These are phyloP conservation scores for Lacerta agilis DNA, from an alignment of 2,797 vertebrate genomes.

Conservation along the genomic window DNA sequence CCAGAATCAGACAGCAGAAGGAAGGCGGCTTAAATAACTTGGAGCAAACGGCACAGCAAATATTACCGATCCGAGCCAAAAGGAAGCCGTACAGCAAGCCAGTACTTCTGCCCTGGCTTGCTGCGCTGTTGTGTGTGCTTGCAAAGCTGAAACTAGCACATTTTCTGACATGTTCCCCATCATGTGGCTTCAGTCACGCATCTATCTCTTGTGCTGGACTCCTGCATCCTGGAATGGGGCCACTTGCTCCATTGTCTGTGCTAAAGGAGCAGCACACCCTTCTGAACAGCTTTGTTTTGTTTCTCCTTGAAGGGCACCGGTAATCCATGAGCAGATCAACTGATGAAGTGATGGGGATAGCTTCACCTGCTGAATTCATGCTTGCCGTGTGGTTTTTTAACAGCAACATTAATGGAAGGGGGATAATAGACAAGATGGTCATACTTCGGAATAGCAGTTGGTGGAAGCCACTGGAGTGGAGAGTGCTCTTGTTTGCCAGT, in stretches of 20 bases:
- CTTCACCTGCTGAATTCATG: neutral
- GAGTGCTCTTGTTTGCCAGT: no score
- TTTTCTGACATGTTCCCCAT: neutral
- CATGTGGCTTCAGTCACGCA: neutral
- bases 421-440: neutral
- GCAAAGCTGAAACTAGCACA: constrained; percentile 4
- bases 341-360: neutral
- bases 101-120: neutral
- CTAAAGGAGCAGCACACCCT: neutral
- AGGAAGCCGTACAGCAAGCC: neutral
- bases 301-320: neutral
- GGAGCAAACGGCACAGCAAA: constrained; percentile 26
- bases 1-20: constrained; percentile 33
- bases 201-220: neutral
- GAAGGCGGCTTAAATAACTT: constrained; percentile 20
- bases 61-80: neutral
- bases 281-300: neutral
- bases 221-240: neutral
- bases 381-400: neutral
- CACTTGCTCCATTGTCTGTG: neutral
- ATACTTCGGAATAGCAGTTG: no score
- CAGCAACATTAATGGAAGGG: neutral
- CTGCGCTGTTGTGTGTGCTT: neutral
- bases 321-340: neutral
- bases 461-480: no score